These are phyloP conservation scores for Leuctra nigra DNA, from an alignment of 2,888 invertebrate species.

Conservation along the genomic window DNA sequence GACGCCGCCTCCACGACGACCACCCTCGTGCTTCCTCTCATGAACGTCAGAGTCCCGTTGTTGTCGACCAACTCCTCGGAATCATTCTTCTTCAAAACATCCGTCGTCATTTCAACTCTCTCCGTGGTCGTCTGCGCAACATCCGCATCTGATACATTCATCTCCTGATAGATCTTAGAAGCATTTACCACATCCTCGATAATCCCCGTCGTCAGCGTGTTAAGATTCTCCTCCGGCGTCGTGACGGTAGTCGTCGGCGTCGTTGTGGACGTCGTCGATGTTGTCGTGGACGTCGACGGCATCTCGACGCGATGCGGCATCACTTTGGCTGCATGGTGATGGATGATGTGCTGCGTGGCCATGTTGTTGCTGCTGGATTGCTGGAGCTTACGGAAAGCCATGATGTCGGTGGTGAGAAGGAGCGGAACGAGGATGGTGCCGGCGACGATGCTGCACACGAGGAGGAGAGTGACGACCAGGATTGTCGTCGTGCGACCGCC, in stretches of 20 bases:
- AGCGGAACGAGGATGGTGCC: constrained; percentile 36
- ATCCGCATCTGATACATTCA: constrained; percentile 8
- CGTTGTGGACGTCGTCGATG: constrained; percentile 34
- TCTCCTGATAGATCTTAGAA: constrained; percentile 12
- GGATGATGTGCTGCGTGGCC: constrained; percentile 3
- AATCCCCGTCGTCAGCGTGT: not conserved
- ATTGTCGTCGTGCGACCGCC: constrained; percentile 34
- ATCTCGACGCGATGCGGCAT: constrained; percentile 36
- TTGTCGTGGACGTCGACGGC: constrained; percentile 32
- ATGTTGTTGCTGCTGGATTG: not conserved
- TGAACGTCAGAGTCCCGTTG: constrained; percentile 29
- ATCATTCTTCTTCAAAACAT: constrained; percentile 16
- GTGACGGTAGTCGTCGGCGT: constrained; percentile 19
- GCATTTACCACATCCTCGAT: not conserved
- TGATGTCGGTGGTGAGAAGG: constrained; percentile 35
- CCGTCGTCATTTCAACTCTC: constrained; percentile 1
- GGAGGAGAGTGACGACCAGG: constrained; percentile 32
- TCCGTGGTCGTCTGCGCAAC: constrained; percentile 1
- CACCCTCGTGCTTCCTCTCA: constrained; percentile 15
- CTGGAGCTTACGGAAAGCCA: constrained; percentile 34
- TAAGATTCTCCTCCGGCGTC: not conserved
- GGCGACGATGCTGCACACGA: constrained; percentile 34
- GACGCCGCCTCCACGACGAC: not conserved
- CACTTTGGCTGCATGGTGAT: constrained; percentile 19
- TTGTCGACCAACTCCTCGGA: constrained; percentile 33